phyloP scores from a whole-genome alignment of 2,888 invertebrate species.

The Calliphora vomitoria region DNA sequence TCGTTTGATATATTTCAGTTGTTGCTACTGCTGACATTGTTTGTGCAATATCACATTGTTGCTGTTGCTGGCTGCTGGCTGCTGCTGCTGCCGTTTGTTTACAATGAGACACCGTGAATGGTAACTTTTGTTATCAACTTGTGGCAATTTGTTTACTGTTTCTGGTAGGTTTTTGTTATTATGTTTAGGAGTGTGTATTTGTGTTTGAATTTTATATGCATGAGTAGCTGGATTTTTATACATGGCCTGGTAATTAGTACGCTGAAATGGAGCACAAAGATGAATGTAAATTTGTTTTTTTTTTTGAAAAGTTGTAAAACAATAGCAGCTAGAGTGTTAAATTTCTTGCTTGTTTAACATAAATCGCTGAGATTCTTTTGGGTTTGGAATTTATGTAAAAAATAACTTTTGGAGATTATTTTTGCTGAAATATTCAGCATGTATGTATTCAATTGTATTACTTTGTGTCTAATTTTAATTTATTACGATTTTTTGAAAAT shows the following conservation, averaged over 20 bases:
- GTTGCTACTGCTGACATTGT: conserved; percentile 12
- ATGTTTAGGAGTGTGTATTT: not conserved
- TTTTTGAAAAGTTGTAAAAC: too few relatives aligned
- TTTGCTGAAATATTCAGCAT: too few relatives aligned
- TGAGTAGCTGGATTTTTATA: not conserved
- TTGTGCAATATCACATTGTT: conserved; percentile 21
- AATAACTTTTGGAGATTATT: too few relatives aligned
- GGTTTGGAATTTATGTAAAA: too few relatives aligned
- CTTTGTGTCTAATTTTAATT: too few relatives aligned
- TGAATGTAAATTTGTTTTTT: not conserved
- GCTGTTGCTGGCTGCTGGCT: not conserved
- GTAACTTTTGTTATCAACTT: conserved; percentile 59
- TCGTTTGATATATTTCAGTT: conserved; percentile 29
- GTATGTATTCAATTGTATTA: too few relatives aligned
- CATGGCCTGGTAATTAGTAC: not conserved
- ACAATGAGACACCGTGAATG: conserved; percentile 46
- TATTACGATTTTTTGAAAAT: too few relatives aligned
- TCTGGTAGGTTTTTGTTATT: conserved; percentile 20
- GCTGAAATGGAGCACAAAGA: not conserved
- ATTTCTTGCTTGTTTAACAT: too few relatives aligned
- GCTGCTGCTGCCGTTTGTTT: not conserved
- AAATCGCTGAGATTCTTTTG: too few relatives aligned
- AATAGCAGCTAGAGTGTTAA: too few relatives aligned
- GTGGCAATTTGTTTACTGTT: conserved; percentile 65
- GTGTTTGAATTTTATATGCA: not conserved